phyloP scores from a whole-genome alignment of 2,113 vertebrate genomes.

The Scartelaos histophorus region DNA sequence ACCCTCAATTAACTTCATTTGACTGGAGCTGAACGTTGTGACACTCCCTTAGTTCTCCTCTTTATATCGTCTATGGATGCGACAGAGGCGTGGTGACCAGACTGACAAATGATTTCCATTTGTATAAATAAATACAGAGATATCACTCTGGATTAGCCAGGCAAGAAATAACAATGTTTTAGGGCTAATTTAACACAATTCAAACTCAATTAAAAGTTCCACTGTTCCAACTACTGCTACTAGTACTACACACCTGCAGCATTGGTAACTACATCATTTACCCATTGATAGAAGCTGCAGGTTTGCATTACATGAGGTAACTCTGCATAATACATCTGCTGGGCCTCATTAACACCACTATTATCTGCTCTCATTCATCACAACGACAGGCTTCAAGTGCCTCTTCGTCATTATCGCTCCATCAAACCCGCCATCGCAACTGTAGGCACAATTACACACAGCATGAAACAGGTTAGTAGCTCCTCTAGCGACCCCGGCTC shows the following conservation, averaged over 20 bases:
- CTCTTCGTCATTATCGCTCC: constrained; percentile 50
- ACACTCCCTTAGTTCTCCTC: no score
- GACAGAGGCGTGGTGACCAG: no score
- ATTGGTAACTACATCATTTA: not conserved
- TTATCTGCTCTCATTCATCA: constrained; percentile 40
- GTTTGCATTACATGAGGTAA: not conserved
- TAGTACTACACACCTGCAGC: not conserved
- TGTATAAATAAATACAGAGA: no score
- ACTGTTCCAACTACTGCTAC: not conserved
- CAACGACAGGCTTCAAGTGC: constrained; percentile 36
- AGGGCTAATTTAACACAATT: not conserved
- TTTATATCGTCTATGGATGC: no score
- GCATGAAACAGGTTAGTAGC: constrained; percentile 30
- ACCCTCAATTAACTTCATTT: no score
- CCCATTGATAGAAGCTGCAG: not conserved
- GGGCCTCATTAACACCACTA: constrained; percentile 19
- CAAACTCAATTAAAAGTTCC: not conserved
- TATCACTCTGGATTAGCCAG: no score
- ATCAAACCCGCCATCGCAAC: constrained; percentile 48
- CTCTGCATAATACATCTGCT: constrained; percentile 1
- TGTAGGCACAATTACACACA: constrained; percentile 46
- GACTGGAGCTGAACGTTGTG: no score
- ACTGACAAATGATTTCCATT: no score
- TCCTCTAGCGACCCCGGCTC: constrained; percentile 21
- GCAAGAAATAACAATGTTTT: no score